A percentile compares a stretch with the other conserved stretches of the same genome.
Evolutionary conservation across 2,797 vertebrate species (phyloP).

Genomic region (Tokudaia tokunoshimensis): DNA sequence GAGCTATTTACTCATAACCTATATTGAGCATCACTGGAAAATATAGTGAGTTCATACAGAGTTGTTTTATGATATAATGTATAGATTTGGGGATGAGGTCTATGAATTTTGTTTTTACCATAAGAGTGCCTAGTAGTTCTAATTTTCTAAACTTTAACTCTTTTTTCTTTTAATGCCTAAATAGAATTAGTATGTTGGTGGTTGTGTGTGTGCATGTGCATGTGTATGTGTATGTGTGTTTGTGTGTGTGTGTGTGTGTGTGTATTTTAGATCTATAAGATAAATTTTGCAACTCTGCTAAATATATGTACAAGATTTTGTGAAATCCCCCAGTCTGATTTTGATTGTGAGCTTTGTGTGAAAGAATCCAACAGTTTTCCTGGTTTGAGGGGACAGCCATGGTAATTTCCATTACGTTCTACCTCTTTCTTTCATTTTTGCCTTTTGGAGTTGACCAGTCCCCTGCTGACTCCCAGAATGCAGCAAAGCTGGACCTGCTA

Average conservation of each 20-base stretch:
- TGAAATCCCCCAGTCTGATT: constrained; percentile 66
- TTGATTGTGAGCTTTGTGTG: constrained; percentile 19
- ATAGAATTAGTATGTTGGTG: constrained; percentile 32
- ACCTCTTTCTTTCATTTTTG: constrained; percentile 29
- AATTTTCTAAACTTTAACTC: constrained; percentile 66
- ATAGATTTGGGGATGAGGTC: constrained; percentile 56
- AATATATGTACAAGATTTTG: constrained; percentile 49
- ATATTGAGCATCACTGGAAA: not conserved
- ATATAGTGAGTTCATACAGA: not conserved
- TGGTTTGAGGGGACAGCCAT: constrained; percentile 5
- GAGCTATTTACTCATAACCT: constrained; percentile 15
- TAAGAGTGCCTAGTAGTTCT: constrained; percentile 38
- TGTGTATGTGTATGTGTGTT: not conserved
- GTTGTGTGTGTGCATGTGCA: not conserved
- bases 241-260: not conserved
- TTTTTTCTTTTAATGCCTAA: constrained; percentile 18
- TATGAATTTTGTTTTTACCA: constrained; percentile 12
- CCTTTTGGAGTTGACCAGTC: constrained; percentile 66
- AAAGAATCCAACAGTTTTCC: constrained; percentile 57
- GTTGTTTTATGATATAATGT: not conserved
- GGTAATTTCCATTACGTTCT: constrained; percentile 73
- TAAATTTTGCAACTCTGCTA: constrained; percentile 65
- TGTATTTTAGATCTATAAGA: not conserved
- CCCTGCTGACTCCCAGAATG: constrained; percentile 77
- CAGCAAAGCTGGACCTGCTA: constrained; percentile 44